A percentile compares a stretch with the other conserved stretches of the same genome.
Conservation (phyloP, 37 sponge, comb jelly and placozoan genomes). For the Halisarca cf. caerulea region DNA sequence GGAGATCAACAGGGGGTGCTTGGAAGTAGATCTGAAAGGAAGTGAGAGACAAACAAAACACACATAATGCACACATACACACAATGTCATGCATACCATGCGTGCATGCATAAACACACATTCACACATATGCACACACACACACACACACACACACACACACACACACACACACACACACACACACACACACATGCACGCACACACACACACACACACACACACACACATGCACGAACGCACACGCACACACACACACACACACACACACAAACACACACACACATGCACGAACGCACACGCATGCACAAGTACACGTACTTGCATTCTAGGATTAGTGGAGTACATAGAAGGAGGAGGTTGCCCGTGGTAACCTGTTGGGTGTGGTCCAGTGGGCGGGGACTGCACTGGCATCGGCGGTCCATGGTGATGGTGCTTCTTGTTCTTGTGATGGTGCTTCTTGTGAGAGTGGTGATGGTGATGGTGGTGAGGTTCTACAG, state of each 20-base stretch:
- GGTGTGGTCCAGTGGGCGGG: no score
- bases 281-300: conserved; percentile 19
- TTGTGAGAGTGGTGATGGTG: no score
- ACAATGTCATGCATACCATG: not conserved
- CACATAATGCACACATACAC: no score
- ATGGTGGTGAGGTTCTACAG: no score
- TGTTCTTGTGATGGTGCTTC: no score
- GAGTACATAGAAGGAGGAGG: not conserved
- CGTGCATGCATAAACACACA: not conserved
- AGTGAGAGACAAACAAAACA: no score
- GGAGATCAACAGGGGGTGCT: not conserved
- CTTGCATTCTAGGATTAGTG: not conserved
- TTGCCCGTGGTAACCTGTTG: no score
- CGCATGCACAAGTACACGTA: conserved; percentile 8
- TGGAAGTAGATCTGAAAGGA: conserved; percentile 16
- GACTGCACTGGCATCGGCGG: no score
- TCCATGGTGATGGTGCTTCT: no score
- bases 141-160: conserved; percentile 32
- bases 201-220: conserved; percentile 32
- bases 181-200: conserved; percentile 25
- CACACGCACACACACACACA: conserved; percentile 30
- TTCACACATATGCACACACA: conserved; percentile 20
- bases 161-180: conserved; percentile 32
- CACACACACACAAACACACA: conserved; percentile 29
- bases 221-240: conserved; percentile 19